Percentiles rank a stretch among this genome's conserved stretches.
These are phyloP conservation scores for Tetraneura akinire DNA, from an alignment of 1,140 invertebrate species.

Conservation along the genomic window DNA sequence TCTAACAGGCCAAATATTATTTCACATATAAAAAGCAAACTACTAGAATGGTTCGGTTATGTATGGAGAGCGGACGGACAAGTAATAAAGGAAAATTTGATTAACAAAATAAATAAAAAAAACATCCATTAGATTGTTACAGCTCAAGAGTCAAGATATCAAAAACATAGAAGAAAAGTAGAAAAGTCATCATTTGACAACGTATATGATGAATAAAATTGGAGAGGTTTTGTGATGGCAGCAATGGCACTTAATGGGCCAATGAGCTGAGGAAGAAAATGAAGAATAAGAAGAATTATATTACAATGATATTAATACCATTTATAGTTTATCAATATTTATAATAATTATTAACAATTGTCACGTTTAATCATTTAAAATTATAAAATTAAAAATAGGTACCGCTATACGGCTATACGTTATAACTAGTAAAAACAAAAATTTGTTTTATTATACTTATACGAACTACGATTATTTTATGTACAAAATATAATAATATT, in stretches of 20 bases:
- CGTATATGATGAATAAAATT: conserved; percentile 8
- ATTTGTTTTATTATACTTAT: too few relatives aligned
- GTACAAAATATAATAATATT: too few relatives aligned
- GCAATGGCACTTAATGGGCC: not conserved
- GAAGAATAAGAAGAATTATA: too few relatives aligned
- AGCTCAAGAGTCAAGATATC: conserved; percentile 3
- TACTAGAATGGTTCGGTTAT: not conserved
- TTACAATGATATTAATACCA: too few relatives aligned
- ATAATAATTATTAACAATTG: too few relatives aligned
- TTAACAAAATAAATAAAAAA: conserved; percentile 23
- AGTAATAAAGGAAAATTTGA: conserved; percentile 4
- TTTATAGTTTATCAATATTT: too few relatives aligned
- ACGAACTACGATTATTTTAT: too few relatives aligned
- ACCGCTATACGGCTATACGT: too few relatives aligned
- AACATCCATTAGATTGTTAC: not conserved
- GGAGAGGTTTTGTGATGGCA: conserved; percentile 11
- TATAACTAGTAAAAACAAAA: too few relatives aligned
- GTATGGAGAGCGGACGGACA: not conserved
- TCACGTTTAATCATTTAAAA: too few relatives aligned
- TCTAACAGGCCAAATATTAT: conserved; percentile 55
- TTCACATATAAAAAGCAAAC: not conserved
- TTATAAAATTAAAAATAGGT: too few relatives aligned
- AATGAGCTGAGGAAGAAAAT: too few relatives aligned
- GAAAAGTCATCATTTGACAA: conserved; percentile 8
- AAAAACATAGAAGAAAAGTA: conserved; percentile 11